phyloP scores from a whole-genome alignment of 2,888 invertebrate genomes.

The Proisotoma minuta region DNA sequence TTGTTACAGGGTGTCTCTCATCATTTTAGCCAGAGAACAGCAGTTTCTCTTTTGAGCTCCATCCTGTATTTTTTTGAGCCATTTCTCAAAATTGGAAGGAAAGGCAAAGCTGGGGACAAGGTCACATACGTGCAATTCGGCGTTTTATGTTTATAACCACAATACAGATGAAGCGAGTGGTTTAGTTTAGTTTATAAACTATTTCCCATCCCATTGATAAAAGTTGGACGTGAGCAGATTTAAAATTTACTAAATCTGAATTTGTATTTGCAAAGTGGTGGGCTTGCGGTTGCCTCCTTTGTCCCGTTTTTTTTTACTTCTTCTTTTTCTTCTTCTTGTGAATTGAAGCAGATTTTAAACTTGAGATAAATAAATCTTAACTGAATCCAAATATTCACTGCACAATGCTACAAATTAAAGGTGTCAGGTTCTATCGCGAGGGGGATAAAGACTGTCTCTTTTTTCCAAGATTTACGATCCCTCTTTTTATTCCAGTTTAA shows the following conservation, averaged over 20 bases:
- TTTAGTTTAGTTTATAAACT: neutral
- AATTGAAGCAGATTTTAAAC: no score
- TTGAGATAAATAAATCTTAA: no score
- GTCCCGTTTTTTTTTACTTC: no score
- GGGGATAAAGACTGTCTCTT: slow-evolving; percentile 10
- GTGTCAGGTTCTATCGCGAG: slow-evolving; percentile 9
- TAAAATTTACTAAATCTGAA: slow-evolving; percentile 2
- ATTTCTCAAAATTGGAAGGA: neutral
- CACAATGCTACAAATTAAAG: slow-evolving; percentile 14
- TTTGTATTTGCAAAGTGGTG: slow-evolving; percentile 5
- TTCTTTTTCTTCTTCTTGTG: no score
- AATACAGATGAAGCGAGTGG: neutral
- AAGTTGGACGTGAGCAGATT: slow-evolving; percentile 19
- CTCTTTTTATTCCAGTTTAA: neutral
- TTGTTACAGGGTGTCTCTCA: no score
- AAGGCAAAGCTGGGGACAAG: neutral
- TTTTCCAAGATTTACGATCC: slow-evolving; percentile 13
- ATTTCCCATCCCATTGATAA: slow-evolving; percentile 28
- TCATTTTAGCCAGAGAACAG: no score
- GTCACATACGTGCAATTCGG: slow-evolving; percentile 3
- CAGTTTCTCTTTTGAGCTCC: no score
- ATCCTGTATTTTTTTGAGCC: neutral
- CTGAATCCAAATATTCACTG: no score
- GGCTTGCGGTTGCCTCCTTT: neutral
- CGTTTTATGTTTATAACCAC: slow-evolving; percentile 7